A percentile compares a stretch with the other conserved stretches of the same genome.
Conservation (phyloP, 1,140 invertebrate genomes). For the Macrostomum lignano region DNA sequence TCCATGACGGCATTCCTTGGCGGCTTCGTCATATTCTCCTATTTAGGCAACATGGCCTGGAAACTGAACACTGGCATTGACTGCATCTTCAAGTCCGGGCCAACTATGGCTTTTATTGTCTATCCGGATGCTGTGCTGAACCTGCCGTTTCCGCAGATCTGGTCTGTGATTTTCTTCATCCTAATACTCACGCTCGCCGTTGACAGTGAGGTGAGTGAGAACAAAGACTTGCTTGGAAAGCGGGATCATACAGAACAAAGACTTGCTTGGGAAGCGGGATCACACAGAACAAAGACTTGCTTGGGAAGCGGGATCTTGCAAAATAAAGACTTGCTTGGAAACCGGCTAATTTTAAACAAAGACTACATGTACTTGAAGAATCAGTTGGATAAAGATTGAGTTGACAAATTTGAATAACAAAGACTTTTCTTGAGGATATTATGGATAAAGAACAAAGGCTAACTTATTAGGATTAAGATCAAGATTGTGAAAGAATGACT, state of each 20-base stretch:
- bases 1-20: slow-evolving; percentile 39
- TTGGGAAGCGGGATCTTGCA: neutral
- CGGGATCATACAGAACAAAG: too few species aligned
- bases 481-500: too few species aligned
- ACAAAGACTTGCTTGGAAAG: neutral
- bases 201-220: slow-evolving; percentile 7
- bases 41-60: slow-evolving; percentile 13
- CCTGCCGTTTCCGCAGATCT: slow-evolving; percentile 42
- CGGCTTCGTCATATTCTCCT: slow-evolving; percentile 15
- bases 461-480: too few species aligned
- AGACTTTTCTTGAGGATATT: too few species aligned
- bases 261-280: neutral
- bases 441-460: too few species aligned
- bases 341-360: too few species aligned
- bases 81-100: slow-evolving; percentile 31
- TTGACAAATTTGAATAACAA: too few species aligned
- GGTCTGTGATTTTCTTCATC: slow-evolving; percentile 52
- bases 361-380: too few species aligned
- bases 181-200: slow-evolving; percentile 10
- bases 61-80: slow-evolving; percentile 35
- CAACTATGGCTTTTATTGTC: slow-evolving; percentile 47
- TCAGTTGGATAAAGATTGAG: too few species aligned
- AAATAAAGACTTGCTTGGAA: too few species aligned
- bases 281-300: neutral
- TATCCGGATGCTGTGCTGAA: slow-evolving; percentile 49